Percentiles rank a stretch among this genome's conserved stretches.
Evolutionary conservation across 2,888 invertebrate species (phyloP).

Genomic region (Eupithecia abbreviata): DNA sequence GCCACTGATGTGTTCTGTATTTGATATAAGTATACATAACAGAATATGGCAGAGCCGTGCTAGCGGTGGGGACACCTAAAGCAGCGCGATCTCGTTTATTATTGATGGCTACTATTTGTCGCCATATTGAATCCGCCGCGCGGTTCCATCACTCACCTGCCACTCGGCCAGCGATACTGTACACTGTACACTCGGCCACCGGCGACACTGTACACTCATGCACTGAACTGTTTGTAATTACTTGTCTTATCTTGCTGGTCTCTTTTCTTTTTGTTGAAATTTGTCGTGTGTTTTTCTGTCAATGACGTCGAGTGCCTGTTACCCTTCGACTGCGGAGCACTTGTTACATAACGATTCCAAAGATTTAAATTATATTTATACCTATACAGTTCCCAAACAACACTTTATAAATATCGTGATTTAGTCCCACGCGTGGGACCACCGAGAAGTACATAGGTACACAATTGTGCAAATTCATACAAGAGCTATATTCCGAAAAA

Average conservation of each 20-base stretch:
- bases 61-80: neutral
- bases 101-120: constrained; percentile 24
- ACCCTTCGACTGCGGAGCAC: no score
- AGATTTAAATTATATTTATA: no score
- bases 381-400: no score
- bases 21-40: neutral
- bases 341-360: no score
- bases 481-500: no score
- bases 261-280: neutral
- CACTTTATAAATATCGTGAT: no score
- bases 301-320: neutral
- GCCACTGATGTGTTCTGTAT: neutral
- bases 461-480: no score
- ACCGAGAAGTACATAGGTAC: no score
- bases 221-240: neutral
- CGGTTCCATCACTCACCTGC: constrained; percentile 13
- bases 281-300: neutral
- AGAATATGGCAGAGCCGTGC: neutral
- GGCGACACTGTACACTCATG: neutral
- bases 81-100: constrained; percentile 10
- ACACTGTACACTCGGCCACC: neutral
- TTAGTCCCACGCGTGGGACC: no score
- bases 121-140: constrained; percentile 27
- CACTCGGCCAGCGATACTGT: no score
- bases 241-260: neutral